Conservation (phyloP, 2,797 vertebrate genomes). For the Peromyscus attwateri region DNA sequence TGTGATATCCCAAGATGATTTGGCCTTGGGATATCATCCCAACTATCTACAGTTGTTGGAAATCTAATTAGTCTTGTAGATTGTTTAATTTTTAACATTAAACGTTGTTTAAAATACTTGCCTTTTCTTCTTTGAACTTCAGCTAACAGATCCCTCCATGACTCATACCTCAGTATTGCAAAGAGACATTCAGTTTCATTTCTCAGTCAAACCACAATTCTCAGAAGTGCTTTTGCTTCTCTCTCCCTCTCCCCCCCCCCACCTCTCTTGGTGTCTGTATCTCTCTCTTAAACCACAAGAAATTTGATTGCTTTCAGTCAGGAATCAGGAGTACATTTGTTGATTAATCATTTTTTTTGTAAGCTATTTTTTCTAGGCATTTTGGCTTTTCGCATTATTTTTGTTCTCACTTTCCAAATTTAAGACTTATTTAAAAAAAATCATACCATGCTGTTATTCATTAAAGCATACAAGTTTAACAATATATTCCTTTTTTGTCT, state of each 20-base stretch:
- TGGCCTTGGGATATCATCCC: background rate
- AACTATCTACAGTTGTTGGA: no score
- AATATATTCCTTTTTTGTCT: background rate
- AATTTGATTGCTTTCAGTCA: background rate
- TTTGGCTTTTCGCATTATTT: background rate
- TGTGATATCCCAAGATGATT: background rate
- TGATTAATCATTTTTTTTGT: background rate
- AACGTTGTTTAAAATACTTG: background rate
- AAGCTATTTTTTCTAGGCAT: background rate
- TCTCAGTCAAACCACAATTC: background rate
- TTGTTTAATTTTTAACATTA: background rate
- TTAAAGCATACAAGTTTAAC: background rate
- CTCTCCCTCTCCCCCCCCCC: background rate
- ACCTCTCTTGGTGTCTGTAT: no score
- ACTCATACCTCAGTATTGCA: no score
- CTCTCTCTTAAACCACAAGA: background rate
- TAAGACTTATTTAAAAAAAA: background rate
- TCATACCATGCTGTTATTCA: background rate
- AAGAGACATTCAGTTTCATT: no score
- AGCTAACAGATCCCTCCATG: no score
- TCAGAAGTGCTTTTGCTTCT: background rate
- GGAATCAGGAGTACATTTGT: background rate
- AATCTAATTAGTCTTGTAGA: no score
- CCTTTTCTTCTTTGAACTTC: no score
- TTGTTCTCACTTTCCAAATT: background rate